Evolutionary conservation across 2,888 invertebrate genomes (phyloP).

Genomic region (Stenoptilia bipunctidactyla): DNA sequence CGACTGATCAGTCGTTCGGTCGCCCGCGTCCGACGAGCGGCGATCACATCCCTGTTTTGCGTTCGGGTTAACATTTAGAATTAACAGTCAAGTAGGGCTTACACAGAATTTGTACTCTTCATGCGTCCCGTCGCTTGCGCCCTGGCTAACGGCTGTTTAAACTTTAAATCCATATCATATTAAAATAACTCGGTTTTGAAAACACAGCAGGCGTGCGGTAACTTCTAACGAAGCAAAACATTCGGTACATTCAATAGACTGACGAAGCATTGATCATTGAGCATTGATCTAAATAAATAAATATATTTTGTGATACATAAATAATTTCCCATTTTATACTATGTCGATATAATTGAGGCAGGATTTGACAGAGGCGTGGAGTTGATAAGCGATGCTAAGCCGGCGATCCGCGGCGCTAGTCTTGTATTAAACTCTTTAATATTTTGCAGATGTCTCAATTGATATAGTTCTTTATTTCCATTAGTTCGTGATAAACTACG

Average conservation of each 20-base stretch:
- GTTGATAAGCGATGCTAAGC: too few species aligned
- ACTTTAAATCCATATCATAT: slow-evolving; percentile 9
- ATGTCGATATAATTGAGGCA: slow-evolving; percentile 36
- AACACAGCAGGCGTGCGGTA: slow-evolving; percentile 20
- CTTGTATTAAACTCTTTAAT: too few species aligned
- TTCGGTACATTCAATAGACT: slow-evolving; percentile 31
- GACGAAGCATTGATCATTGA: slow-evolving; percentile 36
- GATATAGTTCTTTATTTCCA: too few species aligned
- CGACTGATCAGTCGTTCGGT: slow-evolving; percentile 35
- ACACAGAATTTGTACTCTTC: slow-evolving; percentile 82
- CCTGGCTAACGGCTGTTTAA: slow-evolving; percentile 31
- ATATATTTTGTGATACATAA: slow-evolving; percentile 43
- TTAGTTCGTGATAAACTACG: too few species aligned
- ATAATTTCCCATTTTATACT: slow-evolving; percentile 37
- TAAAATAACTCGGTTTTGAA: slow-evolving; percentile 13
- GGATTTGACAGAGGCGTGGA: slow-evolving; percentile 28
- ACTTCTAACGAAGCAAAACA: slow-evolving; percentile 42
- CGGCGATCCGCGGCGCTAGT: too few species aligned
- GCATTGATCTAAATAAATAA: slow-evolving; percentile 32
- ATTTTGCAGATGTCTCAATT: too few species aligned
- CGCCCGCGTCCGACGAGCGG: slow-evolving; percentile 22
- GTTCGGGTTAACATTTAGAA: slow-evolving; percentile 55
- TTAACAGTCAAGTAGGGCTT: slow-evolving; percentile 70
- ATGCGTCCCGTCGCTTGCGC: slow-evolving; percentile 46
- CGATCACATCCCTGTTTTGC: slow-evolving; percentile 31